Conservation (phyloP, 2,113 vertebrate species). For the Nanger granti region DNA sequence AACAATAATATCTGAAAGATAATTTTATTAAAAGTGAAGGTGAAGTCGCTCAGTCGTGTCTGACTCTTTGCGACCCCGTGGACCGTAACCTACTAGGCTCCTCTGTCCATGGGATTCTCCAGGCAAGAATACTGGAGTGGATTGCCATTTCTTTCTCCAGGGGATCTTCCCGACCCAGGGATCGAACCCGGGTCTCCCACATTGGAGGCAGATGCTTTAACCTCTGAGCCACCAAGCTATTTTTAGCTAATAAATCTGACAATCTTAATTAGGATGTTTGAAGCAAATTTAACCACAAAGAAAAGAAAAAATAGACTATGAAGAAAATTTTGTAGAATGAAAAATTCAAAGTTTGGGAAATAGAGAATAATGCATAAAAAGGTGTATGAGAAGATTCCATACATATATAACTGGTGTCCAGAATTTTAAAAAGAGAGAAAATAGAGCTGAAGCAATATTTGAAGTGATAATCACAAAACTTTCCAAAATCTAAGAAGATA, state of each 20-base stretch:
- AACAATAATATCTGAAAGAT: not conserved
- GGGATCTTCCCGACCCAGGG: no score
- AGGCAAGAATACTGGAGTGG: no score
- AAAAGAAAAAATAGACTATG: not conserved
- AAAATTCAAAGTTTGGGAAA: not conserved
- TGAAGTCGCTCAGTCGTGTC: no score
- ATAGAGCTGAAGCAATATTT: not conserved
- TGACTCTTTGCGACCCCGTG: no score
- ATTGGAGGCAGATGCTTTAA: no score
- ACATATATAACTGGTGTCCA: not conserved
- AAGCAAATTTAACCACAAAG: not conserved
- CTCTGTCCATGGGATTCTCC: no score
- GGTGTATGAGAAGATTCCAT: not conserved
- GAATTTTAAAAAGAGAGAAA: not conserved
- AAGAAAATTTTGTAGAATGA: not conserved
- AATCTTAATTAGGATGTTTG: not conserved
- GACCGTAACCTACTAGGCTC: no score
- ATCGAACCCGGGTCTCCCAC: no score
- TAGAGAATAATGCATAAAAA: not conserved
- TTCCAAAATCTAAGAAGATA: not conserved
- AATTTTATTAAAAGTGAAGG: not conserved
- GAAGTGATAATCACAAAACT: not conserved
- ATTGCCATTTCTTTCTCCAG: no score
- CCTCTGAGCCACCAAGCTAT: no score
- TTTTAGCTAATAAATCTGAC: not conserved